Evolutionary conservation across 2,888 invertebrate species (phyloP), one percentile per base, ranked within the genome.

Genomic region (Heteromyza rotundicornis): DNA sequence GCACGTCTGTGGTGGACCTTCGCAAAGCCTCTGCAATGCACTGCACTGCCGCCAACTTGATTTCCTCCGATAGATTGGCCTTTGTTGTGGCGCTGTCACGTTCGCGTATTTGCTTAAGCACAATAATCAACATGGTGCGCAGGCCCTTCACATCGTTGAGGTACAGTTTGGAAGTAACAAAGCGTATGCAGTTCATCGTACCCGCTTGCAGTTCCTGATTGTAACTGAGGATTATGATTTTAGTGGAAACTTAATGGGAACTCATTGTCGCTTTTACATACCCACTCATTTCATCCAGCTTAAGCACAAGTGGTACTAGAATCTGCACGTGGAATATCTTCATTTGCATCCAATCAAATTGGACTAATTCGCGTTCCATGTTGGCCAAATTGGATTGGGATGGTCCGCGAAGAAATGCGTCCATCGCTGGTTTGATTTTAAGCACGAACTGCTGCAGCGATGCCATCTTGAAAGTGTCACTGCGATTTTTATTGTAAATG

Each of bases 1-100:
- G 76, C 7, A 88, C 84, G 64, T 87, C 85, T 2, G 71, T 73
- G 0, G 77, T 74, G 1, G 80, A 73, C 1, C 80, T 74, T n/a
- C 69, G 64, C 14, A 82, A 67, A 1, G 76, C 68, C 56, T 72
- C 73, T 1, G 68, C 65, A 8, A 83, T 77, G 63, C 80, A 80
- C 2, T 74, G 69, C 0, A 83, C 72, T 1, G 74, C 69, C 1
- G 78, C 76, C 53, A 83, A 66, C 68, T 83, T 83, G 0, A 82
- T 70, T 73, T 83, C 83, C 65, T 83, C 83, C 1, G 82, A 79
- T 2, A 81, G 70, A 64, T 78, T 71, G 0, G 71, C 44, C 17
- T 70, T 71, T n/a, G 71, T 64, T 0, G 49, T 40, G 2, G 71
- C 72, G 2, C 67, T 69, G 2, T 73, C 72, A n/a, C 71, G 68